These are phyloP conservation scores for Volucella bombylans DNA, from an alignment of 2,888 invertebrate genomes.

Conservation along the genomic window DNA sequence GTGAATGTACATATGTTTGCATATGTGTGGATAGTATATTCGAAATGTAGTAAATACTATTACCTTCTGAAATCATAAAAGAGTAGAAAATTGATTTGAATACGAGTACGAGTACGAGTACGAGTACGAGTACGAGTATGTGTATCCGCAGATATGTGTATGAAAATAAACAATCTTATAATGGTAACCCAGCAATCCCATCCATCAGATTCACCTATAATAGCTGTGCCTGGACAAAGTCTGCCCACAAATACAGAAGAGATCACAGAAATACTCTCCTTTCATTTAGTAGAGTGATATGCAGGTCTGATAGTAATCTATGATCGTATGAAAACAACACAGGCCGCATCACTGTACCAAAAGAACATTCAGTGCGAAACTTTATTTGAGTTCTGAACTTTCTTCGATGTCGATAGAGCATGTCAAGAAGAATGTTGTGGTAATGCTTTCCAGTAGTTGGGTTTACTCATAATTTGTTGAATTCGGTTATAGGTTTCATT, in stretches of 20 bases:
- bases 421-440: background rate
- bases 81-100: slow-evolving; percentile 32
- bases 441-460: no score
- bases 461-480: no score
- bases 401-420: background rate
- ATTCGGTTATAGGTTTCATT: no score
- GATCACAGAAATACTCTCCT: slow-evolving; percentile 36
- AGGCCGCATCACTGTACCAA: slow-evolving; percentile 49
- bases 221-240: slow-evolving; percentile 41
- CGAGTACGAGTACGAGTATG: no score
- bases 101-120: no score
- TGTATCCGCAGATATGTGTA: no score
- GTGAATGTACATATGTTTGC: background rate
- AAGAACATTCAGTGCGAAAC: slow-evolving; percentile 27
- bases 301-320: slow-evolving; percentile 69
- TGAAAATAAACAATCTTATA: slow-evolving; percentile 45
- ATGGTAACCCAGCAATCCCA: slow-evolving; percentile 40
- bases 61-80: slow-evolving; percentile 57
- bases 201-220: slow-evolving; percentile 42
- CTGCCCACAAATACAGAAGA: slow-evolving; percentile 48
- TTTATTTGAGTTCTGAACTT: slow-evolving; percentile 44
- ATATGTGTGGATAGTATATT: background rate
- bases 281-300: slow-evolving; percentile 71
- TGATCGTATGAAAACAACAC: slow-evolving; percentile 48
- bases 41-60: background rate